A percentile compares a stretch with the other conserved stretches of the same genome.
Conservation (phyloP, 1,140 invertebrate genomes). For the Caenorhabditis brenneri region DNA sequence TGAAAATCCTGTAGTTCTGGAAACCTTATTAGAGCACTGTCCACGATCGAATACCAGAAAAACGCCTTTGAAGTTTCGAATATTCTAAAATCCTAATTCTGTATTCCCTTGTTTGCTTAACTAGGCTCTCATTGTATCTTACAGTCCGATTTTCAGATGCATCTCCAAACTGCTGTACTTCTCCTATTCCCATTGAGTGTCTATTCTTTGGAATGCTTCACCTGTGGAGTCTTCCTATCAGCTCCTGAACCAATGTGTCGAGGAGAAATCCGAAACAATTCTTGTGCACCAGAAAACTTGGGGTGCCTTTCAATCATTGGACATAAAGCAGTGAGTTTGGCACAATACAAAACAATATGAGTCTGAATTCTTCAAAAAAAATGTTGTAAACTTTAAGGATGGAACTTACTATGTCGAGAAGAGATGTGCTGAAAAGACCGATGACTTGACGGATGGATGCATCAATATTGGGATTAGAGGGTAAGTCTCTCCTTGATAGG, state of each 20-base stretch:
- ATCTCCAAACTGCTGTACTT: not conserved
- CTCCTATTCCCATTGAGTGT: not conserved
- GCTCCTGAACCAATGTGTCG: conserved; percentile 28
- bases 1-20: no score
- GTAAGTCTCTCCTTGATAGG: not conserved
- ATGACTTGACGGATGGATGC: conserved; percentile 8
- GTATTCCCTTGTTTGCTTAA: not conserved
- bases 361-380: not conserved
- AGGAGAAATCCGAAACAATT: not conserved
- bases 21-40: no score
- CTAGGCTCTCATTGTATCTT: no score
- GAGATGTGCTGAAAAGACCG: conserved; percentile 22
- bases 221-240: not conserved
- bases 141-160: not conserved
- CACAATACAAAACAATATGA: not conserved
- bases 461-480: conserved; percentile 8
- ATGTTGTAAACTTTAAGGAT: not conserved
- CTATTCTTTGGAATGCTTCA: not conserved
- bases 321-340: not conserved
- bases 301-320: conserved; percentile 16
- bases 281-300: not conserved
- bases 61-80: no score
- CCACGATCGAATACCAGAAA: no score
- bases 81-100: no score
- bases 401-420: conserved; percentile 28